A percentile compares a stretch with the other conserved stretches of the same genome.
Conservation (phyloP, 2,888 invertebrate genomes). For the Drosophila maculinotata region DNA sequence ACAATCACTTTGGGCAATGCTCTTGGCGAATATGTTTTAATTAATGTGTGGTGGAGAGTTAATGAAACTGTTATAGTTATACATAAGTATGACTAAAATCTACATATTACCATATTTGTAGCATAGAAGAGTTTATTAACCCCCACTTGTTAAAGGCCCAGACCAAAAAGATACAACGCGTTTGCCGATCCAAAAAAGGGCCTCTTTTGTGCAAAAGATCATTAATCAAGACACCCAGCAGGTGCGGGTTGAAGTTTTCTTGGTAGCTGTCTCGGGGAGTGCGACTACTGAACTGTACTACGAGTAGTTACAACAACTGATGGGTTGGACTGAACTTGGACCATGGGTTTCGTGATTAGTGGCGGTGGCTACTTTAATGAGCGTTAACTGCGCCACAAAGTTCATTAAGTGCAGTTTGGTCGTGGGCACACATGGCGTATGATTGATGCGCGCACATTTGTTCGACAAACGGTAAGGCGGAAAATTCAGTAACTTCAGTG, state of each 20-base stretch:
- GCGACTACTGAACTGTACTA: constrained; percentile 76
- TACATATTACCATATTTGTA: constrained; percentile 67
- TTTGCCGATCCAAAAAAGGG: constrained; percentile 67
- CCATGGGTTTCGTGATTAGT: constrained; percentile 65
- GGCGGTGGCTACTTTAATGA: constrained; percentile 77
- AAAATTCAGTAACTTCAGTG: constrained; percentile 61
- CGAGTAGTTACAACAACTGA: constrained; percentile 32
- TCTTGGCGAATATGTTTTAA: constrained; percentile 72
- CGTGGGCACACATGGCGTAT: constrained; percentile 60
- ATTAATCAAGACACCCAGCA: constrained; percentile 78
- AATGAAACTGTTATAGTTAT: constrained; percentile 80
- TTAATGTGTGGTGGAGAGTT: constrained; percentile 70
- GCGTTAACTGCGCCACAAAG: constrained; percentile 78
- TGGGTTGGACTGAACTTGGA: constrained; percentile 29
- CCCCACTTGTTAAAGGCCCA: constrained; percentile 49
- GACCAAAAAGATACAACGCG: constrained; percentile 7
- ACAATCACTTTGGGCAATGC: constrained; percentile 57
- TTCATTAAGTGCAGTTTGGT: constrained; percentile 73
- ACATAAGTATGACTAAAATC: constrained; percentile 41
- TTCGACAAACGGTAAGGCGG: constrained; percentile 42
- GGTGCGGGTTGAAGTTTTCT: constrained; percentile 68
- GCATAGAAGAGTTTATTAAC: constrained; percentile 76
- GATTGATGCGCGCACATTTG: constrained; percentile 70
- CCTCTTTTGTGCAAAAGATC: constrained; percentile 60
- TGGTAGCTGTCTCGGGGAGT: constrained; percentile 62